Conservation (phyloP, 2,888 invertebrate genomes). For the Podabrus alpinus region DNA sequence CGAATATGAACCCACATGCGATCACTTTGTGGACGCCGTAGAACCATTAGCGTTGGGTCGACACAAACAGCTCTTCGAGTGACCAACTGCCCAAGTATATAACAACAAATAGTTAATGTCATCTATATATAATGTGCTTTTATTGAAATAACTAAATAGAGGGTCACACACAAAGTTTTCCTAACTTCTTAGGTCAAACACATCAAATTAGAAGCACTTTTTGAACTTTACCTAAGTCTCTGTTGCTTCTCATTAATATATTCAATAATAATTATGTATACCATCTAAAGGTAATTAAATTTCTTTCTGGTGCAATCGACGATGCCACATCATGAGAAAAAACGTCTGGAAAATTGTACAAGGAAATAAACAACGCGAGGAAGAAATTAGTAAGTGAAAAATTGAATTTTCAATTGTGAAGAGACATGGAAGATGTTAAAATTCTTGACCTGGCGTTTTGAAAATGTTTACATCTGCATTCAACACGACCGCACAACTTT, state of each 20-base stretch:
- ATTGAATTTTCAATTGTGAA: not conserved
- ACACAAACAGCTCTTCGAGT: constrained; percentile 43
- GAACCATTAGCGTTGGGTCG: constrained; percentile 42
- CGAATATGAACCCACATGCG: constrained; percentile 31
- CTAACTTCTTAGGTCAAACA: constrained; percentile 6
- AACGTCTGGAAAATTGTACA: not conserved
- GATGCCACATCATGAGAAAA: too few relatives aligned
- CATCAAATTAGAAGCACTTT: not conserved
- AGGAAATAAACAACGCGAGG: not conserved
- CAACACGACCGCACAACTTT: constrained; percentile 38
- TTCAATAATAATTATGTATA: too few relatives aligned
- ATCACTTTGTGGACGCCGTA: constrained; percentile 40
- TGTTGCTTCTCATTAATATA: not conserved
- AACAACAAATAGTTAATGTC: constrained; percentile 49
- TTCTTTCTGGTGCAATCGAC: too few relatives aligned
- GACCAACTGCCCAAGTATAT: constrained; percentile 47
- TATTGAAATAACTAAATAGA: constrained; percentile 44
- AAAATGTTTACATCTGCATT: constrained; percentile 42
- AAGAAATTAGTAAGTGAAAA: not conserved
- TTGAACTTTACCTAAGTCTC: not conserved
- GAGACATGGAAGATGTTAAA: constrained; percentile 23
- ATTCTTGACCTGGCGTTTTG: constrained; percentile 33
- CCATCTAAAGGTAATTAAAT: too few relatives aligned
- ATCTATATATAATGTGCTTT: constrained; percentile 46
- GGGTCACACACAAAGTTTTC: constrained; percentile 33